These are phyloP conservation scores for Cirrhinus mrigala DNA, from an alignment of 2,797 vertebrate genomes.

Conservation along the genomic window DNA sequence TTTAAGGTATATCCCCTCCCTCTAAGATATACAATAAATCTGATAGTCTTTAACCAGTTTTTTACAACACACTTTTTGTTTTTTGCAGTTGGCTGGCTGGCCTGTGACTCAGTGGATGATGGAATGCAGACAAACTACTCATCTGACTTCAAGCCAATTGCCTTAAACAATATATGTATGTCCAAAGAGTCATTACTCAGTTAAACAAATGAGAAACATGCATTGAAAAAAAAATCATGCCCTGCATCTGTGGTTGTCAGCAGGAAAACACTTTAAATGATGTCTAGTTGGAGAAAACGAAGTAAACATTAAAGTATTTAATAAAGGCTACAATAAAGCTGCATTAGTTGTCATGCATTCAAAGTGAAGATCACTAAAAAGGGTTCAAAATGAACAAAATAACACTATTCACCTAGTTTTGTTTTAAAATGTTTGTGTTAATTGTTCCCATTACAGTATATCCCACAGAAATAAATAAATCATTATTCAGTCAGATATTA, in stretches of 20 bases:
- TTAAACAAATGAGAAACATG: not conserved
- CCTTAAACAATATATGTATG: conserved; percentile 8
- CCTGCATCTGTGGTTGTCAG: conserved; percentile 13
- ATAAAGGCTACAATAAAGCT: not conserved
- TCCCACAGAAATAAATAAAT: conserved; percentile 52
- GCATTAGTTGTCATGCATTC: not conserved
- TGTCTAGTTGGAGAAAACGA: not conserved
- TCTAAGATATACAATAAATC: conserved; percentile 25
- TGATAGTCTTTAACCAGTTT: conserved; percentile 1
- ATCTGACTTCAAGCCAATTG: not conserved
- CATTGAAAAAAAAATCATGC: not conserved
- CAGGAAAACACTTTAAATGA: not conserved
- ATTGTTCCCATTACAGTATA: not conserved
- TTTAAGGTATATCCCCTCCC: conserved; percentile 3
- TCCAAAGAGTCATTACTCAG: not conserved
- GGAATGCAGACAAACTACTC: conserved; percentile 23
- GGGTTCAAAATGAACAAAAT: not conserved
- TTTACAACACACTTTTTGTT: not conserved
- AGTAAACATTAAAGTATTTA: not conserved
- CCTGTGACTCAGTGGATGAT: conserved; percentile 13
- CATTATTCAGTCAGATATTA: conserved; percentile 15
- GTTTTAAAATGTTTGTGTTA: not conserved
- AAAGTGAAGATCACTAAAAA: not conserved
- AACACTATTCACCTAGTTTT: not conserved
- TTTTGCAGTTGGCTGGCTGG: not conserved